phyloP scores from a whole-genome alignment of 2,797 vertebrate species.

The Parauchenoglanis punctatus region DNA sequence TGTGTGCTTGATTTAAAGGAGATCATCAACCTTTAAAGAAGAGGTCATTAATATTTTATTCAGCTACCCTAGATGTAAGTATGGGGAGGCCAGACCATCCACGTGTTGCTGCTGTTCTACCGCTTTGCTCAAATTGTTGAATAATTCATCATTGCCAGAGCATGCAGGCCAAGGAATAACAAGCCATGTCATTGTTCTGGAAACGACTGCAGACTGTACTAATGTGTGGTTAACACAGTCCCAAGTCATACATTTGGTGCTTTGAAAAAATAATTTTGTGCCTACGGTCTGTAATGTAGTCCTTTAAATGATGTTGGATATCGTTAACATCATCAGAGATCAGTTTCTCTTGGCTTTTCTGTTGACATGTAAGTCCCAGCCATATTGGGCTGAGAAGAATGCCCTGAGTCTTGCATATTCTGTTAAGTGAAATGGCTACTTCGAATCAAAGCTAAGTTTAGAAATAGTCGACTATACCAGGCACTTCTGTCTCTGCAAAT shows the following conservation, averaged over 20 bases:
- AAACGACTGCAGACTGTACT: neutral
- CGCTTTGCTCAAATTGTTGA: conserved; percentile 21
- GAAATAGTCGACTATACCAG: neutral
- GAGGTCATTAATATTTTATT: conserved; percentile 17
- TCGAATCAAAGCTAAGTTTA: neutral
- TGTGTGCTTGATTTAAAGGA: neutral
- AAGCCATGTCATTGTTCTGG: conserved; percentile 8
- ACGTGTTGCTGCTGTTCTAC: neutral
- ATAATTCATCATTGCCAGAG: conserved; percentile 44
- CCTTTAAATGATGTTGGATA: neutral
- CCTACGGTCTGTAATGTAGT: neutral
- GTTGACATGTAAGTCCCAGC: neutral
- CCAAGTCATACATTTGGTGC: neutral
- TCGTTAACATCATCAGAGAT: neutral
- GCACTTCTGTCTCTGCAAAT: neutral
- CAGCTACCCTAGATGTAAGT: neutral
- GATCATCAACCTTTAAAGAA: neutral
- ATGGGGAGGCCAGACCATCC: neutral
- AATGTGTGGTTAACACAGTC: neutral
- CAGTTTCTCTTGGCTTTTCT: neutral
- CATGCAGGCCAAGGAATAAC: conserved; percentile 25
- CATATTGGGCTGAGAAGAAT: neutral
- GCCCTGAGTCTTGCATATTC: neutral
- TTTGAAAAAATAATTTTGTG: neutral
- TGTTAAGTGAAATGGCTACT: neutral